Percentiles rank a stretch among this genome's conserved stretches.
Conservation (phyloP, 2,888 invertebrate species). For the Deroplatys truncata region DNA sequence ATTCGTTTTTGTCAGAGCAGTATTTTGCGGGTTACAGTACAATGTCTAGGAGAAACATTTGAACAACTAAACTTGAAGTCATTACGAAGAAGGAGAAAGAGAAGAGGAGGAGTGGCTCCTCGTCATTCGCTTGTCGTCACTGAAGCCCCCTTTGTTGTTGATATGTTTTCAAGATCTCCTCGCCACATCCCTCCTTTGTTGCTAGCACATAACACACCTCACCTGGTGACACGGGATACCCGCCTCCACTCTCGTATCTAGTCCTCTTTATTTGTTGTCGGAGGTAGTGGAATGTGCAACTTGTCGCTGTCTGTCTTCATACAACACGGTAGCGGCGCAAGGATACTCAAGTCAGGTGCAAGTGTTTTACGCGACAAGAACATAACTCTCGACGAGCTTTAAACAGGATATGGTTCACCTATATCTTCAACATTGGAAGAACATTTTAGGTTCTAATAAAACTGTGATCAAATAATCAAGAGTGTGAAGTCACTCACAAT, state of each 20-base stretch:
- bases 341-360: neutral
- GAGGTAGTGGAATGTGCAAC: neutral
- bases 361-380: neutral
- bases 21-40: too few relatives aligned
- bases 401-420: neutral
- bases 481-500: too few relatives aligned
- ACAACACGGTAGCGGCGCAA: neutral
- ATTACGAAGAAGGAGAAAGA: neutral
- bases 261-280: neutral
- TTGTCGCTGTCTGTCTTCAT: neutral
- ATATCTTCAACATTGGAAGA: too few relatives aligned
- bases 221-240: neutral
- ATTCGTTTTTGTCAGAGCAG: too few relatives aligned
- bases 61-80: neutral
- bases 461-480: too few relatives aligned
- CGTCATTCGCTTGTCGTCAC: neutral
- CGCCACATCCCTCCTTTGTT: neutral
- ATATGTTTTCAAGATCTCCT: neutral
- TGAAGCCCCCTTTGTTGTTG: neutral
- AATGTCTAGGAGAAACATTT: neutral
- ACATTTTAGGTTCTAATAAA: too few relatives aligned
- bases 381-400: neutral
- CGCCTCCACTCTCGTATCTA: neutral
- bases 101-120: neutral
- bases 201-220: neutral